Evolutionary conservation across 2,797 vertebrate genomes (phyloP), one percentile per base, ranked within the genome.

Genomic region (Gobio occitaniae): DNA sequence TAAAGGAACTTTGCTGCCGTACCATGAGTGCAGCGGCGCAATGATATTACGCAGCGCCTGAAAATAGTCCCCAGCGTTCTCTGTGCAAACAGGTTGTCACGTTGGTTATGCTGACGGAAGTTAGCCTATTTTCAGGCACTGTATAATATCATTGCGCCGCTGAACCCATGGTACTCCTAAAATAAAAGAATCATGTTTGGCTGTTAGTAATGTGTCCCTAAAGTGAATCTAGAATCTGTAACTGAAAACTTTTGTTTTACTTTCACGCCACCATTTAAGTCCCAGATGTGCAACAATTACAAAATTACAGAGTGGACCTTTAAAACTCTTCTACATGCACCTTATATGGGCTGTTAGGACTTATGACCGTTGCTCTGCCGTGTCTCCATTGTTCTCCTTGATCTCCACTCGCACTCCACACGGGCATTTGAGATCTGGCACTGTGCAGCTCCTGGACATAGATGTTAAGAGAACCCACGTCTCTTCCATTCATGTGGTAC

Each of bases 401-500:
- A 85, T 95, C 89, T 82, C 93, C 93, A 47, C 63, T 87, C 47
- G 86, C 90, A 32, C 52, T 90, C 95, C 94, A 96, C 12, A 95
- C 88, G 44, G 54, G 13, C 5, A 44, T 0, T 11, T 25, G 74
- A 66, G 7, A 12, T 7, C 41, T 59, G 6, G 70, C 13, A 61
- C 36, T 74, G 11, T 83, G 71, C 9, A 41, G 0, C 4, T 86
- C 88, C 80, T 93, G 90, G 66, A 94, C 86, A 75, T 92, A 92
- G 87, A 96, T 82, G 76, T 29, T 91, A 32, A 96, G 92, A 59
- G 91, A 88, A 12, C 94, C 94, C 8, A 91, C 87, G 13, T 50
- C 89, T 41, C 44, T 78, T 70, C 95, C 95, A 52, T 92, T 92
- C 94, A 96, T 96, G 90, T 95, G 90, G 89, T 94, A 96, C 94